These are phyloP conservation scores for Pachydiplax longipennis DNA, from an alignment of 2,888 invertebrate genomes.

Conservation along the genomic window DNA sequence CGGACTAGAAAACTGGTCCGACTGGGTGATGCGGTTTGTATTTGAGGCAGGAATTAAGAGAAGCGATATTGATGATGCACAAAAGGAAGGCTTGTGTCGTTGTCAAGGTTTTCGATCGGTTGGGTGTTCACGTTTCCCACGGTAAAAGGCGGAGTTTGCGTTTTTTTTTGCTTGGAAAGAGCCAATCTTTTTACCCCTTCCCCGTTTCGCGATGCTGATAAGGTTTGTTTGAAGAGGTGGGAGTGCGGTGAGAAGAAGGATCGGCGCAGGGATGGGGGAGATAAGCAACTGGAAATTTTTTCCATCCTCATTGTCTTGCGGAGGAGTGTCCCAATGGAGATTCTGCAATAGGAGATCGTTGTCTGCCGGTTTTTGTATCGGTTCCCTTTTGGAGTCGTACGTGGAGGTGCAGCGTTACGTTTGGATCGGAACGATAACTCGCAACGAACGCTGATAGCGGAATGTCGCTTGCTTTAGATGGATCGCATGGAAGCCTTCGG, in stretches of 20 bases:
- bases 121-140: conserved; percentile 36
- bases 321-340: not conserved
- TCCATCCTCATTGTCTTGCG: not conserved
- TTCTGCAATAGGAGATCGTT: no score
- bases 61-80: not conserved
- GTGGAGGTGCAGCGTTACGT: no score
- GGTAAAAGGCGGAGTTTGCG: conserved; percentile 15
- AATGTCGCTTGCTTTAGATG: no score
- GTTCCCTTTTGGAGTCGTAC: no score
- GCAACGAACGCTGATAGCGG: no score
- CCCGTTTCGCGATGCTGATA: conserved; percentile 23
- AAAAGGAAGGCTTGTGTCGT: not conserved
- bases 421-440: no score
- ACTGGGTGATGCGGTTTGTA: not conserved
- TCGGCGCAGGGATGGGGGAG: not conserved
- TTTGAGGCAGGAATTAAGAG: conserved; percentile 1
- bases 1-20: conserved; percentile 18
- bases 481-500: no score
- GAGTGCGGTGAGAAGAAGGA: not conserved
- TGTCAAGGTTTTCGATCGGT: conserved; percentile 21
- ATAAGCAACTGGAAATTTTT: not conserved
- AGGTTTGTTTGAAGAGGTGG: not conserved
- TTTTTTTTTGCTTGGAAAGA: not conserved
- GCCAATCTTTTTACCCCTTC: not conserved
- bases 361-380: no score